Base-by-base conservation (phyloP, 2,888 invertebrate species). In the Schrankia costaestrigalis region DNA sequence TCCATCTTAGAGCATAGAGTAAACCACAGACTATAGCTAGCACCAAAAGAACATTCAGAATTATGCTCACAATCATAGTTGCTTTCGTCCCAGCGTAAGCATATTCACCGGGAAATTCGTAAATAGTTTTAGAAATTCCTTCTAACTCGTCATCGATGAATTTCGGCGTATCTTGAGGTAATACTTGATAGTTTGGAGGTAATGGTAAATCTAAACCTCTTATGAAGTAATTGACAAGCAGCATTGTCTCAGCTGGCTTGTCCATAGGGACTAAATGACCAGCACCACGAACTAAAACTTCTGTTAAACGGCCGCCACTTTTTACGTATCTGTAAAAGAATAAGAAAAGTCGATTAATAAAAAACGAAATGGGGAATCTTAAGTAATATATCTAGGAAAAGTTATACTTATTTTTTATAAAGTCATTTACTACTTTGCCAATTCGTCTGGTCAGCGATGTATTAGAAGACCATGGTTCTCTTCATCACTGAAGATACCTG, bases 251-350 rank as follows among this genome's bases (percentile, higher is more conserved):
- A 0, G 55, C 77, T 0, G 91, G 91, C 45, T 91, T 90, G 67
- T 92, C 91, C 11, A 85, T 69, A 0, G 92, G 90, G 0, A 90
- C 90, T 57, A 92, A 78, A 57, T 92, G 92, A 0, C 93, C 92
- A 0, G 92, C 90, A 34, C 89, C 88, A 2, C 89, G 73, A 1
- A 92, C 83, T 5, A 91, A 46, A 0, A 90, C 84, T 60, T 91
- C 91, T 1, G 87, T 89, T 9, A 92, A 79, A 25, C 87, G 81
- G 1, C 87, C 87, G 0, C 86, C 89, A 31, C 78, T 80, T 63
- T 89, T 90, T 0, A 87, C 79, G 67, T 90, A 91, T 6, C 91
- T 91, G 56, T 7, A 61, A 63, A 26, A 6, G 31, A 30, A 17
- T 21, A 38, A 23, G 3, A 14, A 12, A 13, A 22, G 21, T 8